Base-by-base conservation (phyloP, 2,888 invertebrate genomes). In the Patella caerulea region DNA sequence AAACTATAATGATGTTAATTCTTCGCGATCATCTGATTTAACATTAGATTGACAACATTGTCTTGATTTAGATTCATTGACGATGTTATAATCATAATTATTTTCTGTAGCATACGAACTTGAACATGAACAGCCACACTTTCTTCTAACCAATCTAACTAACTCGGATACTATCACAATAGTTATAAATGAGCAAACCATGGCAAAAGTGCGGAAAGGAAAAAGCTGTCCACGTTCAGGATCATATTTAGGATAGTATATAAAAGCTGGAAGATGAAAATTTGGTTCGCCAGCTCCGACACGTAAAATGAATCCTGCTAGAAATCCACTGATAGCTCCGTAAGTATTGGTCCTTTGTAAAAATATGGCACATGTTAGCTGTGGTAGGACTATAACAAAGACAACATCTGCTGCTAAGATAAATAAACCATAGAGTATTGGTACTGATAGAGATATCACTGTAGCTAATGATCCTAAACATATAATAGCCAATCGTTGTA, bases 151-250 rank as follows among this genome's bases (percentile, higher is more conserved):
- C 52, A 65, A n/a, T 4, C 55, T 17, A 15, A 56, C 75, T 19
- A 74, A 12, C 19, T 80, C 78, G 0, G 86, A 86, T 52, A 88
- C 82, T 14, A 81, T 34, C 11, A 86, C 69, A 70, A 86, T 82
- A 19, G 83, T 81, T 4, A 80, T 17, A 15, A 85, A 78, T 11
- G 97, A 97, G 86, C 96, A 89, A 76, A 95, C 85, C 98, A 99
- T 98, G 69, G 98, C 96, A 94, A 97, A 94, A 55, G 98, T 98
- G 85, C 98, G 93, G 93, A 98, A 98, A 34, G 98, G 98, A 93
- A 99, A 99, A 89, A 96, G 93, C 92, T 98, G 98, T 9, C 92
- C 91, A 1, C 86, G 89, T 9, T 74, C 93, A 93, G 86, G 86
- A 88, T 96, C 95, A 86, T 91, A 93, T 84, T 89, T 91, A 0